A percentile compares a stretch with the other conserved stretches of the same genome.
These are phyloP conservation scores for Gymnocheta viridis DNA, from an alignment of 2,888 invertebrate species.

Conservation along the genomic window DNA sequence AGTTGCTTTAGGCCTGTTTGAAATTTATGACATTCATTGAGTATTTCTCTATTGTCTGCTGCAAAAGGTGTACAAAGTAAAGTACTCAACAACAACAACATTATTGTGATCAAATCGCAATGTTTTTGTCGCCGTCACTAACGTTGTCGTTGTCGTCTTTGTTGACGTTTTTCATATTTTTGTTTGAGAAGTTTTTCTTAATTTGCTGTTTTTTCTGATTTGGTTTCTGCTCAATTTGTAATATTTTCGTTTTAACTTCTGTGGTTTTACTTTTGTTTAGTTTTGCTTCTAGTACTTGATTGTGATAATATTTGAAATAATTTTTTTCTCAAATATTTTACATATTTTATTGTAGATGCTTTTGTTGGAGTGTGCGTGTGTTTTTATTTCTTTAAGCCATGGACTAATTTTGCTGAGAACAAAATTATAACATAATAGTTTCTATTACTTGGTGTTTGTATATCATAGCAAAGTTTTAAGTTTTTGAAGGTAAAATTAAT, in stretches of 20 bases:
- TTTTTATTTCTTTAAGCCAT: slow-evolving; percentile 36
- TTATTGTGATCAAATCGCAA: slow-evolving; percentile 54
- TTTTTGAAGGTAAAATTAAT: neutral
- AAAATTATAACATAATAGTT: neutral
- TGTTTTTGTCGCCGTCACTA: slow-evolving; percentile 4
- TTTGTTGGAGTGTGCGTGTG: neutral
- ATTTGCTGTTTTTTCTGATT: neutral
- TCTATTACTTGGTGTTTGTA: neutral
- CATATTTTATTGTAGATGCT: slow-evolving; percentile 50
- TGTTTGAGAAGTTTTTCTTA: neutral
- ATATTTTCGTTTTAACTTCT: slow-evolving; percentile 2
- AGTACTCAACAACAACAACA: slow-evolving; percentile 8
- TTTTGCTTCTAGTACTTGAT: neutral
- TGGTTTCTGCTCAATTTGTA: slow-evolving; percentile 38
- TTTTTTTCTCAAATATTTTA: slow-evolving; percentile 66
- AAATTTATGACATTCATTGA: slow-evolving; percentile 69
- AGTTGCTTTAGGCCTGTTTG: slow-evolving; percentile 59
- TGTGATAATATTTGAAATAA: slow-evolving; percentile 49
- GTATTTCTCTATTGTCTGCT: slow-evolving; percentile 58
- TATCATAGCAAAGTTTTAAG: neutral
- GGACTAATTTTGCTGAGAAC: slow-evolving; percentile 63
- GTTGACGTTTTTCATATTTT: slow-evolving; percentile 19
- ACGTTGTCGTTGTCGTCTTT: slow-evolving; percentile 3
- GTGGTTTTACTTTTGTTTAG: neutral
- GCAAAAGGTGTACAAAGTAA: slow-evolving; percentile 18